Evolutionary conservation across 2,113 vertebrate genomes (phyloP).

Genomic region (Struthidea cinerea): DNA sequence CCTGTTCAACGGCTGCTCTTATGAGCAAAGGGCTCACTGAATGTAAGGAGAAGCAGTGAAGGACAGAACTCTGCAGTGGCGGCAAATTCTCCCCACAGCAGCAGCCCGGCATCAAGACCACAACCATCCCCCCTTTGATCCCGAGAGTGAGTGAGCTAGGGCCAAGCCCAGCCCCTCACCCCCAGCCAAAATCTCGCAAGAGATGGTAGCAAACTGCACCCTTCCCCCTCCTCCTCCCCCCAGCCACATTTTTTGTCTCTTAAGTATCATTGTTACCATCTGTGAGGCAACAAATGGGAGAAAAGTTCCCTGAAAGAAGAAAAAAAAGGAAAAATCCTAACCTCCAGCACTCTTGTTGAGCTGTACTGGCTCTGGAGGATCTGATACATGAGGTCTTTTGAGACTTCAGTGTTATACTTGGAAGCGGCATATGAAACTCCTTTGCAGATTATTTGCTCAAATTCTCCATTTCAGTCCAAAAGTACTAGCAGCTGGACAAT

Average conservation of each 20-base stretch:
- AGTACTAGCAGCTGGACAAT: neutral
- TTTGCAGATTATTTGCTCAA: neutral
- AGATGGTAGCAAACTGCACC: neutral
- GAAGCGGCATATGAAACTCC: neutral
- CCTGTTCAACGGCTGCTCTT: accelerated
- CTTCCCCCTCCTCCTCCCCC: neutral
- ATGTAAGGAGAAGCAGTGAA: neutral
- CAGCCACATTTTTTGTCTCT: neutral
- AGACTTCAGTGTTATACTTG: neutral
- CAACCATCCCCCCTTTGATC: accelerated
- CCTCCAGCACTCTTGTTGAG: neutral
- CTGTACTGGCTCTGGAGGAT: neutral
- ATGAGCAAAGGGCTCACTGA: neutral
- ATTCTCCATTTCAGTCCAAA: neutral
- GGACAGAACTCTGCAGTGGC: neutral
- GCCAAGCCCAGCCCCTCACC: accelerated
- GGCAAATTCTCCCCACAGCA: no score
- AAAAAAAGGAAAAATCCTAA: neutral
- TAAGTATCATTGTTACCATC: neutral
- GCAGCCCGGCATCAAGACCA: no score
- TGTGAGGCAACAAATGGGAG: neutral
- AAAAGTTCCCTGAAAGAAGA: neutral
- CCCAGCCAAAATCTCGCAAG: neutral
- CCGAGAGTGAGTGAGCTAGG: neutral
- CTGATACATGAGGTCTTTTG: neutral